A percentile compares a stretch with the other conserved stretches of the same genome.
These are phyloP conservation scores for Aphelinus atriplicis DNA, from an alignment of 1,140 invertebrate genomes.

Conservation along the genomic window DNA sequence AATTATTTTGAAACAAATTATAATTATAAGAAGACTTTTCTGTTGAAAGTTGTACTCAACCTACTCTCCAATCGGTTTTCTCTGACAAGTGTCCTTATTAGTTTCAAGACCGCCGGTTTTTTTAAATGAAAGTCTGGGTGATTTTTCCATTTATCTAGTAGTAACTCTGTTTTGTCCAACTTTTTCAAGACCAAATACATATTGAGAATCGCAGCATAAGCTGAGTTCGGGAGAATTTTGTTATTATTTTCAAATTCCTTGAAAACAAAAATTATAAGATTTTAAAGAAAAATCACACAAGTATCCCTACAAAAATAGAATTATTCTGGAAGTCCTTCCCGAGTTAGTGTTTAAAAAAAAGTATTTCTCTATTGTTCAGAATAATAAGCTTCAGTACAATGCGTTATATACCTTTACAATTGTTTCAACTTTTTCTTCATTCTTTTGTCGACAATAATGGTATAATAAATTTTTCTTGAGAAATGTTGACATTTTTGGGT, in stretches of 20 bases:
- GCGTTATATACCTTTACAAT: not conserved
- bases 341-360: too few relatives aligned
- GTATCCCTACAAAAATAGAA: too few relatives aligned
- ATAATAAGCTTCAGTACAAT: too few relatives aligned
- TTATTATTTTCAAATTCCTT: not conserved
- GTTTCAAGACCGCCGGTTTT: not conserved
- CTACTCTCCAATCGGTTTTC: not conserved
- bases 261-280: not conserved
- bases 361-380: too few relatives aligned
- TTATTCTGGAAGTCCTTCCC: too few relatives aligned
- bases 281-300: not conserved
- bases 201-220: not conserved
- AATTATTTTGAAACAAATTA: not conserved
- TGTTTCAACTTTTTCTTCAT: constrained; percentile 7
- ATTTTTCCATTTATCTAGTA: not conserved
- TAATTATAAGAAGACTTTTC: not conserved
- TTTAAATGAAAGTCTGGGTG: not conserved
- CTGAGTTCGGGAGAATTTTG: not conserved
- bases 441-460: not conserved
- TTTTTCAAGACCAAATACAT: constrained; percentile 4
- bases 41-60: not conserved
- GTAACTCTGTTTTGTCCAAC: not conserved
- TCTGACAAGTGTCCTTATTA: not conserved
- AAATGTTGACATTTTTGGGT: not conserved
- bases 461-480: constrained; percentile 10